phyloP scores from a whole-genome alignment of 2,797 vertebrate genomes.

The Sebastes iracundus region DNA sequence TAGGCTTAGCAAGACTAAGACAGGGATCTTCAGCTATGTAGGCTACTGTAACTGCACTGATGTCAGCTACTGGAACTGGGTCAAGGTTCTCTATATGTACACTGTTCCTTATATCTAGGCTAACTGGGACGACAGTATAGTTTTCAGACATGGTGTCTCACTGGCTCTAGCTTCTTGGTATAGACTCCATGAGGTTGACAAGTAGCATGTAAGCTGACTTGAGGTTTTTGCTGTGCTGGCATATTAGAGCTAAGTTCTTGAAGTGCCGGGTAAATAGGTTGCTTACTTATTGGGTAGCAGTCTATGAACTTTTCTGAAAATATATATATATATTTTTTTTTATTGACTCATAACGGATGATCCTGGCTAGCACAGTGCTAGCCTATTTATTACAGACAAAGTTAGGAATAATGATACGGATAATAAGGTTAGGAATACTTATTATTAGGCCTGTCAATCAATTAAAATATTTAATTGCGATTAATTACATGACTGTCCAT shows the following conservation, averaged over 20 bases:
- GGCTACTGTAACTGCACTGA: constrained; percentile 4
- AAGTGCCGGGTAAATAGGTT: background rate
- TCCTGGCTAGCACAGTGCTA: background rate
- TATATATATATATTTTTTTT: background rate
- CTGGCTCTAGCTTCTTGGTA: background rate
- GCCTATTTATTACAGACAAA: background rate
- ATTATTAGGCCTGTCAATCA: too few relatives aligned
- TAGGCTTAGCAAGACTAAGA: constrained; percentile 3
- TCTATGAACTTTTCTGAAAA: background rate
- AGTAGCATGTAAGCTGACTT: background rate
- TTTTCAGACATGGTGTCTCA: background rate
- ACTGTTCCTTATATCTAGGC: constrained; percentile 3
- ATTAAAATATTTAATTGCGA: too few relatives aligned
- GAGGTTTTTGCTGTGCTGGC: background rate
- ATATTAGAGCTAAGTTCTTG: background rate
- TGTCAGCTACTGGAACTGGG: constrained; percentile 29
- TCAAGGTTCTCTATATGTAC: constrained; percentile 30
- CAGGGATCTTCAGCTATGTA: background rate
- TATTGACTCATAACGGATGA: background rate
- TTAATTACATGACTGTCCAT: too few relatives aligned
- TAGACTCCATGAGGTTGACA: background rate
- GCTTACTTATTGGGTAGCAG: too few relatives aligned
- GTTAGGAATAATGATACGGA: background rate
- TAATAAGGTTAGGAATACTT: too few relatives aligned
- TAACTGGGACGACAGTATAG: background rate